Evolutionary conservation across 2,797 vertebrate species (phyloP).

Genomic region (Premnoplex brunnescens): DNA sequence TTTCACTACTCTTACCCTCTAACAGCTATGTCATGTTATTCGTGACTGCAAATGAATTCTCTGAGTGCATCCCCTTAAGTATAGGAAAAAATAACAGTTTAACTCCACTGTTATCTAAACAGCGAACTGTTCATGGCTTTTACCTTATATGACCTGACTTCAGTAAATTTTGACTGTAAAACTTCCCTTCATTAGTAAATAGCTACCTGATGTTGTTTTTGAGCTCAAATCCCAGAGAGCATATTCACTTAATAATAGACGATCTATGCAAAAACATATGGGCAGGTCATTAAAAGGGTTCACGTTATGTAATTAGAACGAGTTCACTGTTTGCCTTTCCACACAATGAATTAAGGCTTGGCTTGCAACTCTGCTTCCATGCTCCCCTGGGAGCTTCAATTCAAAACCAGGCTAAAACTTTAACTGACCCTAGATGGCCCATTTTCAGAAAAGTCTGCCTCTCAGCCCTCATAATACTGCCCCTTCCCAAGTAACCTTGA

Average conservation of each 20-base stretch:
- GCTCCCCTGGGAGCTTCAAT: neutral
- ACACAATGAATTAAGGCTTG: neutral
- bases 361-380: neutral
- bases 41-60: neutral
- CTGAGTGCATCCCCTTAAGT: neutral
- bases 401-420: neutral
- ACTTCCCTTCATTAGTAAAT: neutral
- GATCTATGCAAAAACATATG: neutral
- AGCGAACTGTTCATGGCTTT: neutral
- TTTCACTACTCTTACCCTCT: neutral
- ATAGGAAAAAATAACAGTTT: neutral
- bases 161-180: neutral
- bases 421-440: neutral
- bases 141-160: neutral
- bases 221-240: neutral
- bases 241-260: slow-evolving; percentile 2
- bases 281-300: neutral
- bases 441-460: neutral
- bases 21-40: neutral
- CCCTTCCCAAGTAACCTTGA: neutral
- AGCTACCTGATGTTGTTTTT: neutral
- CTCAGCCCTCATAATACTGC: neutral
- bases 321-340: neutral
- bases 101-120: neutral
- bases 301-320: neutral